These are phyloP conservation scores for Andrena haemorrhoa DNA, from an alignment of 2,888 invertebrate species.

Conservation along the genomic window DNA sequence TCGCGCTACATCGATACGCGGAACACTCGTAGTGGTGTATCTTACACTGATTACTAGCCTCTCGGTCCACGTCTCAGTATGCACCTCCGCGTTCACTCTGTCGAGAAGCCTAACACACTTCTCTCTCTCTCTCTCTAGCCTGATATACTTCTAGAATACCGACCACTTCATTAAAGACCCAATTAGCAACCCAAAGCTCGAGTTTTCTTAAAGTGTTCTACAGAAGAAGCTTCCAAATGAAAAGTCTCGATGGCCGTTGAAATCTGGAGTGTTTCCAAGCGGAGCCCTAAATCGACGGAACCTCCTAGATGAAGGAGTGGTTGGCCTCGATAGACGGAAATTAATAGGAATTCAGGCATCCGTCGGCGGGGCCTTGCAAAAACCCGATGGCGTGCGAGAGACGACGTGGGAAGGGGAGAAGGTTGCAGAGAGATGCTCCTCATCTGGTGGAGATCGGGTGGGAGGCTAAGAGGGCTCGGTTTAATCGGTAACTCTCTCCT, in stretches of 20 bases:
- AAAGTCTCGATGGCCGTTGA: not conserved
- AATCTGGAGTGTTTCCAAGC: not conserved
- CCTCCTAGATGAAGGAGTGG: not conserved
- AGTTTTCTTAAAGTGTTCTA: too few species aligned
- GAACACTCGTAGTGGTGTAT: not conserved
- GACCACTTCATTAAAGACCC: too few species aligned
- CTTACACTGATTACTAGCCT: not conserved
- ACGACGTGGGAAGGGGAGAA: not conserved
- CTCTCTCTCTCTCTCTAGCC: too few species aligned
- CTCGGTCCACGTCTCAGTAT: not conserved
- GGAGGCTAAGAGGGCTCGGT: constrained; percentile 40
- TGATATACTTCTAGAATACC: too few species aligned
- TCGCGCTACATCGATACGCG: not conserved
- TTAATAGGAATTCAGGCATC: constrained; percentile 45
- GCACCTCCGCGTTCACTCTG: not conserved
- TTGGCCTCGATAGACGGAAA: constrained; percentile 18
- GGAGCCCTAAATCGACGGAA: constrained; percentile 9
- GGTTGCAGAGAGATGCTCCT: constrained; percentile 27
- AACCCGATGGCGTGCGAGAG: not conserved
- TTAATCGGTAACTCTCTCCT: constrained; percentile 57
- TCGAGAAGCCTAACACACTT: not conserved
- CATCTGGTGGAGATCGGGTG: constrained; percentile 16
- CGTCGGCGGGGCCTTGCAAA: constrained; percentile 14
- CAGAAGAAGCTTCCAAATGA: too few species aligned
- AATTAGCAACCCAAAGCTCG: too few species aligned